Evolutionary conservation across 2,797 vertebrate genomes (phyloP).

Genomic region (Arremon aurantiirostris): DNA sequence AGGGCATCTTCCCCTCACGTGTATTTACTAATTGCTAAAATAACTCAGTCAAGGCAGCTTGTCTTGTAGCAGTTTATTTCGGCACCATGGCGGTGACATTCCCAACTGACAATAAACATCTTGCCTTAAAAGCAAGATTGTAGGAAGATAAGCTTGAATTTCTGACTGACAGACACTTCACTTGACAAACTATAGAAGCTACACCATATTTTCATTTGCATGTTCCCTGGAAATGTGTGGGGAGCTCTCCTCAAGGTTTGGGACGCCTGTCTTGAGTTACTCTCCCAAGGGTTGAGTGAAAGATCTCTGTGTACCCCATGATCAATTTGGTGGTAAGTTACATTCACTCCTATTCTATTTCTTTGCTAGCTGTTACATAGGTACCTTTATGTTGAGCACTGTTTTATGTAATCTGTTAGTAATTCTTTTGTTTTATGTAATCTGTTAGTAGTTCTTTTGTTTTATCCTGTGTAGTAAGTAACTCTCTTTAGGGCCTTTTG

Average conservation of each 20-base stretch:
- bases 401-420: not conserved
- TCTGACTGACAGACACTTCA: not conserved
- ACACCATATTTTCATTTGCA: not conserved
- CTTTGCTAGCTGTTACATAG: not conserved
- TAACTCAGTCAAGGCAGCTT: not conserved
- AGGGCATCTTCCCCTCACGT: not conserved
- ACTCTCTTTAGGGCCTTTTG: not conserved
- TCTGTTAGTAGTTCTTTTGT: not conserved
- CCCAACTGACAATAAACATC: not conserved
- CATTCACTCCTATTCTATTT: not conserved
- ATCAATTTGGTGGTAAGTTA: not conserved
- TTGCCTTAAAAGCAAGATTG: not conserved
- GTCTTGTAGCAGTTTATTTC: not conserved
- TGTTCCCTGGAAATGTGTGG: not conserved
- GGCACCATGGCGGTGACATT: not conserved
- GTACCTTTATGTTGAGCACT: not conserved
- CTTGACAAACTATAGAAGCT: not conserved
- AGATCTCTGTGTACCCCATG: not conserved
- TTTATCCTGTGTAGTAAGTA: not conserved
- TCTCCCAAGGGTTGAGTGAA: accelerated
- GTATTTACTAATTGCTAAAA: not conserved
- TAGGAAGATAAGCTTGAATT: not conserved
- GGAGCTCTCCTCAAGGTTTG: not conserved
- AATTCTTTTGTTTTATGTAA: not conserved
- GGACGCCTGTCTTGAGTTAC: not conserved